Evolutionary conservation across 2,797 vertebrate genomes (phyloP).

Genomic region (Limosa lapponica): DNA sequence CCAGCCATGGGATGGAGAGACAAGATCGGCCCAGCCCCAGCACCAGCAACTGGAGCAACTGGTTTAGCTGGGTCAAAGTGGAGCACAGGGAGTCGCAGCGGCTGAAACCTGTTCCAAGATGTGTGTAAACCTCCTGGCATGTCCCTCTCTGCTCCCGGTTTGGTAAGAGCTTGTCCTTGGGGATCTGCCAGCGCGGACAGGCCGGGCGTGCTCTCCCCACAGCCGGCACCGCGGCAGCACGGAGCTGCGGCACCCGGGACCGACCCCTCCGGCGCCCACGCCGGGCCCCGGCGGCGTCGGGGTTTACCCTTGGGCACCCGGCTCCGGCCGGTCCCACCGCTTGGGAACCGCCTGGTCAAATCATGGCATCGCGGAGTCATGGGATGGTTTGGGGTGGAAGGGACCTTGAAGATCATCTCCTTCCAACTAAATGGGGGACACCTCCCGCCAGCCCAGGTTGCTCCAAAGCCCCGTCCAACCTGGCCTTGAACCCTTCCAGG

Average conservation of each 20-base stretch:
- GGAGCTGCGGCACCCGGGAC: background rate
- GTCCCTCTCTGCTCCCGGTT: background rate
- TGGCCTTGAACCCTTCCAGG: too few species aligned
- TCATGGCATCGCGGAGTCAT: too few species aligned
- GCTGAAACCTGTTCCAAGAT: constrained; percentile 27
- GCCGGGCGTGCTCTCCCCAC: background rate
- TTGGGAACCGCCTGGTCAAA: accelerated
- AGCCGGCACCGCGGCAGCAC: background rate
- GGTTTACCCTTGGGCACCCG: background rate
- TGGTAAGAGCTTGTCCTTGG: background rate
- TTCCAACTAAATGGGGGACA: too few species aligned
- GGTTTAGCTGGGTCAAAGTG: constrained; percentile 47
- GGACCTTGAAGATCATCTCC: too few species aligned
- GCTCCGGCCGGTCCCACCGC: accelerated
- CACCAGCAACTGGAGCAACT: constrained; percentile 47
- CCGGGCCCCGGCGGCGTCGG: accelerated
- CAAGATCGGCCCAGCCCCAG: constrained; percentile 3
- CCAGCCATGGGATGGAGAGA: background rate
- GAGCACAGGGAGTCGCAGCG: background rate
- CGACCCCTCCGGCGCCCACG: background rate
- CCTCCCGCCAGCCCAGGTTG: too few species aligned
- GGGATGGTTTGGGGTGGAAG: too few species aligned
- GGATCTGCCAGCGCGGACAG: background rate
- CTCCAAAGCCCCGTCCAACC: too few species aligned
- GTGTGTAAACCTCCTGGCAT: constrained; percentile 32